Base-by-base conservation (phyloP, 2,797 vertebrate species). In the Eospalax fontanierii region DNA sequence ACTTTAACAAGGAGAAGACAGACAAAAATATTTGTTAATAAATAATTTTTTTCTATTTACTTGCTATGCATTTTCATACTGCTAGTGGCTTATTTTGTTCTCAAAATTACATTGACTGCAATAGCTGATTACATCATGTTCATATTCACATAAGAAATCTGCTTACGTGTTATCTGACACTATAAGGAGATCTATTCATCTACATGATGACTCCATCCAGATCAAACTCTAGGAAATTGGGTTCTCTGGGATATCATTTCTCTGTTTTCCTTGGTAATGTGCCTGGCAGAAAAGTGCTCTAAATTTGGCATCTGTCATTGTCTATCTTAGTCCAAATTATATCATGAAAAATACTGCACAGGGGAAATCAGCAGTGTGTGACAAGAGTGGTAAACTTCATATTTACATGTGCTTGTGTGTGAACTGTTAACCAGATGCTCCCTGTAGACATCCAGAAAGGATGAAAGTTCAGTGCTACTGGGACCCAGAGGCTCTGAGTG, bases 261-360 rank as follows among this genome's bases (percentile, higher is more conserved):
- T 83, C 63, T 30, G 7, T 78, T 94, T 89, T 87, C 35, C n/a
- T 94, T 68, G 82, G 66, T 89, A 63, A 1, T 35, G 22, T 90
- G 84, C 96, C 70, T 82, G 85, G 54, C 86, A 85, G 35, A 26
- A 74, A 90, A 92, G 65, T 87, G 65, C 93, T 93, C 89, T 95
- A 83, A 87, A 89, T 76, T 66, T 82, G 71, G 46, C 75, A 75
- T 90, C 89, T 94, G 80, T 91, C 93, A 50, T 21, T 84, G 59
- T 54, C 88, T 80, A 74, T 71, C 76, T 87, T 24, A 63, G 54
- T 92, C 76, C 87, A 92, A 83, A 90, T 93, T 79, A 68, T 50
- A 65, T 38, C 89, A 66, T 59, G 68, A 88, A 86, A 79, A 92
- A 92, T 80, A 33, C 40, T 4, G 63, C 93, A 59, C 22, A 30